Evolutionary conservation across 2,888 invertebrate genomes (phyloP).

Genomic region (Entomobrya proxima): DNA sequence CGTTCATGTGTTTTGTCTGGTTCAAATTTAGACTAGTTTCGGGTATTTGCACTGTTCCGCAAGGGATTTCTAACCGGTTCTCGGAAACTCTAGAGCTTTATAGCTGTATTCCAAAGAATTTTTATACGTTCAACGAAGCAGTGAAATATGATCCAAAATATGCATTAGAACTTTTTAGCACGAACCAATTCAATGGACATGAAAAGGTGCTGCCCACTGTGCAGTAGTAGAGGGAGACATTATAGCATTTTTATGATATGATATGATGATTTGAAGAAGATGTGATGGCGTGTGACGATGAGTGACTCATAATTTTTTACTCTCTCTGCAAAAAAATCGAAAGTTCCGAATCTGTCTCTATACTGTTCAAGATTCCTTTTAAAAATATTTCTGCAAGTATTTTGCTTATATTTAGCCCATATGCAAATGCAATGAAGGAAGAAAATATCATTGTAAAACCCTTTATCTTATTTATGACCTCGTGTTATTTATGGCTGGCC

Average conservation of each 20-base stretch:
- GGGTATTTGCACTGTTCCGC: neutral
- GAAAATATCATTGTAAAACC: constrained; percentile 40
- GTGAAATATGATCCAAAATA: neutral
- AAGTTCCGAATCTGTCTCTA: neutral
- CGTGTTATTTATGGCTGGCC: constrained; percentile 34
- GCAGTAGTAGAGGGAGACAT: neutral
- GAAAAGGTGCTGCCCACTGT: neutral
- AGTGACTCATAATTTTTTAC: constrained; percentile 15
- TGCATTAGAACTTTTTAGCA: neutral
- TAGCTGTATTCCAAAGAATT: constrained; percentile 13
- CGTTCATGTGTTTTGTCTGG: neutral
- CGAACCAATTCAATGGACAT: neutral
- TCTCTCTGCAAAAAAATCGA: neutral
- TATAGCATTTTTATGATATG: neutral
- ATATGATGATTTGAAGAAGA: neutral
- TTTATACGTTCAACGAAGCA: neutral
- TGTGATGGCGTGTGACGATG: neutral
- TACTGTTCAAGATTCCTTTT: neutral
- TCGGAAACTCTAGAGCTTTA: neutral
- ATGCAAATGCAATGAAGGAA: constrained; percentile 19
- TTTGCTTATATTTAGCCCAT: neutral
- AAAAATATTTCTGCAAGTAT: neutral
- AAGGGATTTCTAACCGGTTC: neutral
- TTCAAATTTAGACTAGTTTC: constrained; percentile 28
- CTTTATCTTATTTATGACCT: constrained; percentile 44